A percentile compares a stretch with the other conserved stretches of the same genome.
These are phyloP conservation scores for Rhincodon typus DNA, from an alignment of 2,797 vertebrate species.

Conservation along the genomic window DNA sequence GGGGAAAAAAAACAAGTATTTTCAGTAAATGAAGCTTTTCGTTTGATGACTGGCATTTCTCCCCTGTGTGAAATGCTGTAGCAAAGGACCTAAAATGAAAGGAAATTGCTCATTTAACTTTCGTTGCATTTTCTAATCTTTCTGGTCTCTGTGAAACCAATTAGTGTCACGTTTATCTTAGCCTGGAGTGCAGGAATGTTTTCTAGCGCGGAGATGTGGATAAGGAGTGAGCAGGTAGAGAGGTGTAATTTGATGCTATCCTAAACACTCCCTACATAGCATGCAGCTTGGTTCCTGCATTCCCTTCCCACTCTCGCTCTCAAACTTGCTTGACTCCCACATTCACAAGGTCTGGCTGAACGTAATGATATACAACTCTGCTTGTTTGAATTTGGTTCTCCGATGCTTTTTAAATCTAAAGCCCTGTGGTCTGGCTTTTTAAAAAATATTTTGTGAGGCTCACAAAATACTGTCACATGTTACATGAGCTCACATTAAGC, in stretches of 20 bases:
- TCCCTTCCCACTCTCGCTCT: neutral
- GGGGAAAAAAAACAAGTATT: neutral
- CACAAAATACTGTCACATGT: no score
- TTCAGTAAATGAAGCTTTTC: neutral
- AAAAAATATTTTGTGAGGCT: no score
- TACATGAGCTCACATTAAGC: neutral
- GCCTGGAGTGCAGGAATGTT: neutral
- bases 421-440: neutral
- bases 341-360: neutral
- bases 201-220: neutral
- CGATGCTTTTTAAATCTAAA: neutral
- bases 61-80: neutral
- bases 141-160: neutral
- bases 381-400: neutral
- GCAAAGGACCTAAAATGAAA: neutral
- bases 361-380: neutral
- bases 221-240: slow-evolving; percentile 9
- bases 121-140: neutral
- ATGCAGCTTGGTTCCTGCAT: neutral
- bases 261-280: neutral
- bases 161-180: slow-evolving; percentile 22
- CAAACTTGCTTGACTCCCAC: neutral
- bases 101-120: neutral
- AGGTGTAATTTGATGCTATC: slow-evolving; percentile 31
- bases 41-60: neutral